Percentiles rank a stretch among this genome's conserved stretches.
These are phyloP conservation scores for Melanchra persicariae DNA, from an alignment of 2,888 invertebrate genomes.

Conservation along the genomic window DNA sequence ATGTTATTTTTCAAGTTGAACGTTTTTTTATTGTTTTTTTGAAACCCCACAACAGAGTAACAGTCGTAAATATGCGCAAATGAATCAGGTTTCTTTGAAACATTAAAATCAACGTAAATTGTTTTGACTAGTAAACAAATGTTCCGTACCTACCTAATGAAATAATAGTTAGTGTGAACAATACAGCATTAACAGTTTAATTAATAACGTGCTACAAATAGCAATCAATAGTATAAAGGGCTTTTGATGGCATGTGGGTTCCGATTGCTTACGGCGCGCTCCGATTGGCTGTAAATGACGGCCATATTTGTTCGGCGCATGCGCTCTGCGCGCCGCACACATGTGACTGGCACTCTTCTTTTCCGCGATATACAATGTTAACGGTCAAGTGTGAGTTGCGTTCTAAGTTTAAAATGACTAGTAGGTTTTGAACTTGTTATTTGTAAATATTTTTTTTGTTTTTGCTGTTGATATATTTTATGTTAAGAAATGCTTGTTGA, in stretches of 20 bases:
- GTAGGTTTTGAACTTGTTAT: neutral
- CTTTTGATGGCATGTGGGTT: constrained; percentile 79
- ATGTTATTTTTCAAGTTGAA: constrained; percentile 71
- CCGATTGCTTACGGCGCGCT: constrained; percentile 72
- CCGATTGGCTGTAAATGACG: constrained; percentile 83
- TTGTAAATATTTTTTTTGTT: neutral
- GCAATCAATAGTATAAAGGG: constrained; percentile 85
- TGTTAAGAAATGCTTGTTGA: neutral
- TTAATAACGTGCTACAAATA: constrained; percentile 78
- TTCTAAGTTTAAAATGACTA: constrained; percentile 39
- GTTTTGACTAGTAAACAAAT: constrained; percentile 19
- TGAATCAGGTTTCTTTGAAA: constrained; percentile 33
- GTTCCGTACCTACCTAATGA: constrained; percentile 14
- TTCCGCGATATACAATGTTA: constrained; percentile 62
- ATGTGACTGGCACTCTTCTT: constrained; percentile 77
- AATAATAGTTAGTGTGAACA: constrained; percentile 45
- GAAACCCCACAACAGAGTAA: constrained; percentile 64
- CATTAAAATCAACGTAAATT: constrained; percentile 28
- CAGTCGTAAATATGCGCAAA: constrained; percentile 58
- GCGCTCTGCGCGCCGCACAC: constrained; percentile 80
- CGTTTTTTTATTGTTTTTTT: constrained; percentile 68
- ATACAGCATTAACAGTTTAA: constrained; percentile 69
- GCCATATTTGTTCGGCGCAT: constrained; percentile 89
- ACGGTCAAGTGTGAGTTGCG: constrained; percentile 56
- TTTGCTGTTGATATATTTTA: neutral